Conservation (phyloP, 2,113 vertebrate species). For the Ammodytes marinus region DNA sequence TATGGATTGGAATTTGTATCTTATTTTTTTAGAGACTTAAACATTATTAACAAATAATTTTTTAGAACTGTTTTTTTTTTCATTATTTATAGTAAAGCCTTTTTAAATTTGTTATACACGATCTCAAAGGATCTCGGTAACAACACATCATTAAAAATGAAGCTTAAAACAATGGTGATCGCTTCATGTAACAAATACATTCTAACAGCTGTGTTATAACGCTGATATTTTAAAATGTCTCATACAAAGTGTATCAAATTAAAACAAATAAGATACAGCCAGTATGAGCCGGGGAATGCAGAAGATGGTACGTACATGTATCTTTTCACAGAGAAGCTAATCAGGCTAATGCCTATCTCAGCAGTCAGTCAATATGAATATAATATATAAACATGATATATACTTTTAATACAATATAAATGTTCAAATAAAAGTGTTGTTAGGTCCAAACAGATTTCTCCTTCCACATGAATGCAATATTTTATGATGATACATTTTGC, state of each 20-base stretch:
- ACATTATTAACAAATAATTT: neutral
- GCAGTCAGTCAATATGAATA: conserved; percentile 4
- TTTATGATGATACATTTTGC: neutral
- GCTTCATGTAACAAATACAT: neutral
- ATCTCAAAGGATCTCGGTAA: neutral
- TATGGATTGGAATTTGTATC: neutral
- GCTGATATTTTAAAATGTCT: neutral
- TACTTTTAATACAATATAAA: neutral
- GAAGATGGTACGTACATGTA: neutral
- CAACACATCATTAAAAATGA: neutral
- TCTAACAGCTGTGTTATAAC: neutral
- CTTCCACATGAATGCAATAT: neutral
- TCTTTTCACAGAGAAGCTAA: conserved; percentile 1
- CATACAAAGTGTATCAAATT: neutral
- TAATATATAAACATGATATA: no score
- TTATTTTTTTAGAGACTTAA: neutral
- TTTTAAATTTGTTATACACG: neutral
- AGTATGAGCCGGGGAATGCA: neutral
- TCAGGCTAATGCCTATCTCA: conserved; percentile 55
- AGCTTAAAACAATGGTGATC: neutral
- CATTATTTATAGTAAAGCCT: neutral
- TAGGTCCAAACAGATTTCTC: neutral
- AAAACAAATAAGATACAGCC: neutral
- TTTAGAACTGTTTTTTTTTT: neutral
- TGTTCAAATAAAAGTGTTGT: neutral